Evolutionary conservation across 2,113 vertebrate species (phyloP), one percentile per base, ranked within the genome.

Genomic region (Macquaria ambigua): DNA sequence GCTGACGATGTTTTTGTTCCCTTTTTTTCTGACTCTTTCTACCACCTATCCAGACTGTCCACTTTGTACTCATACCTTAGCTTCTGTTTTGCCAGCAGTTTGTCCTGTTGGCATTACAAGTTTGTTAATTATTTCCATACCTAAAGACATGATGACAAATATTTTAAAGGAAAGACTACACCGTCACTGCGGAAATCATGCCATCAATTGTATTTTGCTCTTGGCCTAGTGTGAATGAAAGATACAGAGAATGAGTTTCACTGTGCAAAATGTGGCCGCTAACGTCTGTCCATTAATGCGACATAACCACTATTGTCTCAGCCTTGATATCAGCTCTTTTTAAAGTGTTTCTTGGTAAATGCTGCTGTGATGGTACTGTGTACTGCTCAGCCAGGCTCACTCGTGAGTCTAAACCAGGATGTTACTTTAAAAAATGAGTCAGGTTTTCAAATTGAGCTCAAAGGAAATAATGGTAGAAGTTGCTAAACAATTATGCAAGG

Each of bases 331-430:
- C 74, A 73, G 64, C 68, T 72, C 70, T 87, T 87, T 90, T 83
- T 69, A 53, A 86, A 63, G 79, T n/a, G 41, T 73, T 74, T 83
- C 77, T 61, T 74, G 81, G 63, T 81, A 34, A 70, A 76, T 77
- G 58, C 81, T 72, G 86, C 90, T 93, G 94, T 89, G 90, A 92
- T 83, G 84, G 94, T 94, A 94, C 94, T 70, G 93, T 93, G 94
- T 94, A 94, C 91, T 89, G 91, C 88, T 82, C 90, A 87, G 92
- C 74, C 70, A 63, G 66, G 53, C 74, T 83, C 70, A 43, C 59
- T 34, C 3, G 67, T 50, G 63, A 74, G 61, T 80, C 83, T 50
- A 16, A 79, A 79, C 76, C 63, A 81, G 16, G 56, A 74, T 68
- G 31, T 37, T 53, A 55, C 50, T 68, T 74, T 73, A 50, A 46